Base-by-base conservation (phyloP, 2,888 invertebrate species). In the Agrenia bidenticulata region DNA sequence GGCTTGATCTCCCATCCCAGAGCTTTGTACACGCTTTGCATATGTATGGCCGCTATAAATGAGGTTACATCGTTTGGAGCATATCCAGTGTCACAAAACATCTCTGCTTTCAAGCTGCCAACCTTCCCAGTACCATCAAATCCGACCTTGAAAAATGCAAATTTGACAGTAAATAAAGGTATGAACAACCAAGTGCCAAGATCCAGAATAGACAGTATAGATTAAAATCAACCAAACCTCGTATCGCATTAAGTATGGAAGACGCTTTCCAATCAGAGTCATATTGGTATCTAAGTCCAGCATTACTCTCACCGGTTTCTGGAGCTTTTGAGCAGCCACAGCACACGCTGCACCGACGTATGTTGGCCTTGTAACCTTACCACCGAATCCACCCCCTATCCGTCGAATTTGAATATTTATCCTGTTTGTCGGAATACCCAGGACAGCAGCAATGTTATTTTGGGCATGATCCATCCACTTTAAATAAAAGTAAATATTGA, bases 311-410 rank as follows among this genome's bases (percentile, higher is more conserved):
- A 89, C 87, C 0, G 93, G 90, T 49, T 86, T 83, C 77, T 84
- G 82, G 53, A 86, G 79, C 51, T 84, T 83, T 69, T 85, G 79
- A 0, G 89, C 86, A 0, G 87, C 91, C 13, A 94, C 77, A 0
- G 89, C 87, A 65, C 88, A 86, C 0, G 88, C 88, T 26, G 85
- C 83, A 0, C 88, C 84, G 0, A 86, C 78, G 11, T 84, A 81
- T 2, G 39, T 11, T 9, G 84, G 79, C 4, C 90, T 83, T 0
- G 85, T 83, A 51, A 90, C 85, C 80, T 94, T 94, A 1, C 75
- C 77, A 0, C 94, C 94, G 78, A 88, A 94, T 0, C 82, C 89
- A 15, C 94, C 94, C 1, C 94, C 94, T 2, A 92, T 74, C 45
- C 92, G 85, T 4, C 86, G 83, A 0, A 90, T 88, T 50, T 82